Conservation (phyloP, 2,113 vertebrate genomes). For the Rhinolophus ferrumequinum region DNA sequence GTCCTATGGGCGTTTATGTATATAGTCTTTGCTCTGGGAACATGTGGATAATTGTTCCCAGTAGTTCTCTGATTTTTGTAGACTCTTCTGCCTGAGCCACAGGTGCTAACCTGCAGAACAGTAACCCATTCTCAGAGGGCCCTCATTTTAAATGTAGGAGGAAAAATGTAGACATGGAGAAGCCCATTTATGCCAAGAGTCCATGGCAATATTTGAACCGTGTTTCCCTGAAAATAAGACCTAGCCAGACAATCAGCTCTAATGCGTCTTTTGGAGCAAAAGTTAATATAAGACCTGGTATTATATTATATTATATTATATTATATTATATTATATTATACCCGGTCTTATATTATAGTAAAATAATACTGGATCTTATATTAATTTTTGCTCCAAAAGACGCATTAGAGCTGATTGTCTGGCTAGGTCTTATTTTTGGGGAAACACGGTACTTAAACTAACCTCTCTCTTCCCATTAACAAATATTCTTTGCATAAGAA, state of each 20-base stretch:
- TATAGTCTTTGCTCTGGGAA: background rate
- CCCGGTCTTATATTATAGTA: too few species aligned
- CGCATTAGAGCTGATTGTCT: too few species aligned
- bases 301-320: too few species aligned
- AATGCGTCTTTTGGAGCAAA: too few species aligned
- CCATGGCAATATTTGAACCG: background rate
- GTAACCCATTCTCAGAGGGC: background rate
- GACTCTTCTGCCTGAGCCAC: background rate
- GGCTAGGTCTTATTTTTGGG: too few species aligned
- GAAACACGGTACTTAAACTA: background rate
- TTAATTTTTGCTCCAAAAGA: too few species aligned
- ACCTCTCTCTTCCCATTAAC: background rate
- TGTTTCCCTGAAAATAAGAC: too few species aligned
- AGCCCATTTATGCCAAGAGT: background rate
- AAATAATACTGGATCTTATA: too few species aligned
- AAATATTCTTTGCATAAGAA: background rate
- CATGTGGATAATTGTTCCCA: background rate
- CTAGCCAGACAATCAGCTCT: too few species aligned
- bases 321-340: too few species aligned
- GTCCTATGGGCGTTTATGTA: background rate
- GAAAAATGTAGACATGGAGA: background rate
- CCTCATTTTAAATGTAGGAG: background rate
- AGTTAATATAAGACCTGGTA: too few species aligned
- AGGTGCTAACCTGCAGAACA: background rate
- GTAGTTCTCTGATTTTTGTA: background rate